Percentiles rank a stretch among this genome's conserved stretches.
phyloP scores from a whole-genome alignment of 2,113 vertebrate genomes.

The Platanista minor region DNA sequence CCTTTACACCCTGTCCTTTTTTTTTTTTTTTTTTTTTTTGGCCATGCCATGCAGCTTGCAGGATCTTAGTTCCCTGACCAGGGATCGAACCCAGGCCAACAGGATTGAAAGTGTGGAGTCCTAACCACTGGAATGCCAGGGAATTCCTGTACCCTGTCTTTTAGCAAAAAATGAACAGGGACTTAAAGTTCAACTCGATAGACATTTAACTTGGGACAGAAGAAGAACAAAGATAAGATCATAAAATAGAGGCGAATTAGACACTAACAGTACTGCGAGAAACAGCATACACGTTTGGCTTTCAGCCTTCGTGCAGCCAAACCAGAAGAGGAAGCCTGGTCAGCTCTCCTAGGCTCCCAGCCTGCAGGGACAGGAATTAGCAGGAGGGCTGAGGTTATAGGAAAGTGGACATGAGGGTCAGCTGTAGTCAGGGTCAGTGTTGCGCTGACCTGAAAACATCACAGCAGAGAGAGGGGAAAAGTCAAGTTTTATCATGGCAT shows the following conservation, averaged over 20 bases:
- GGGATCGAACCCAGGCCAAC: not conserved
- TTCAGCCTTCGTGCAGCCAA: not conserved
- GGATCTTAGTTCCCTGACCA: not conserved
- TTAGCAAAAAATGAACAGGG: not conserved
- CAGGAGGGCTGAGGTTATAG: not conserved
- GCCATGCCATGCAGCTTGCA: not conserved
- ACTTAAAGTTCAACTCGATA: not conserved
- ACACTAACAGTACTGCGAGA: not conserved
- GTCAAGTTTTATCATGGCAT: accelerated
- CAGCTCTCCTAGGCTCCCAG: not conserved
- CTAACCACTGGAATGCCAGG: not conserved
- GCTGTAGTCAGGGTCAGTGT: not conserved
- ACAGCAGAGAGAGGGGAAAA: not conserved
- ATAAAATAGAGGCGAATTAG: not conserved
- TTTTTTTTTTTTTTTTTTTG: not conserved
- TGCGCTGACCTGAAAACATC: not conserved
- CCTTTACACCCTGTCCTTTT: not conserved
- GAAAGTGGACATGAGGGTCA: not conserved
- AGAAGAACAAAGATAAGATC: not conserved
- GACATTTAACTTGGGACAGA: not conserved
- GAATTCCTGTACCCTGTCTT: not conserved
- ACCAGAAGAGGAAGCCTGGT: not conserved
- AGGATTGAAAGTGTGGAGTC: not conserved
- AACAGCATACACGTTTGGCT: not conserved
- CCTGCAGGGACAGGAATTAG: not conserved